phyloP scores from a whole-genome alignment of 2,113 vertebrate genomes.

The Haemorhous mexicanus region DNA sequence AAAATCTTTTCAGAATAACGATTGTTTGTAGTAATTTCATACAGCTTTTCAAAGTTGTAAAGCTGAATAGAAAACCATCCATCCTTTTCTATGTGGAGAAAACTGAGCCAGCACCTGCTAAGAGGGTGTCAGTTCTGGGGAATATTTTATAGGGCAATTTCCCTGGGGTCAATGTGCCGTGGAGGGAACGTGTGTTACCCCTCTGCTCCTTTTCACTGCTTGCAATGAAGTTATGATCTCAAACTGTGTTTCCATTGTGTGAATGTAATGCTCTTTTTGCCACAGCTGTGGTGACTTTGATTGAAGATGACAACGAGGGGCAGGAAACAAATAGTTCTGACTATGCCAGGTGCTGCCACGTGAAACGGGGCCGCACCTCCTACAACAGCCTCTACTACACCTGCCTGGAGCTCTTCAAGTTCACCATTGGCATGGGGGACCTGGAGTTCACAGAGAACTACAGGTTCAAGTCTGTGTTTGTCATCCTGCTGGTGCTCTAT shows the following conservation, averaged over 20 bases:
- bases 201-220: background rate
- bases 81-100: background rate
- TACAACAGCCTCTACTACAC: slow-evolving; percentile 86
- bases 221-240: background rate
- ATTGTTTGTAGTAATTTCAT: background rate
- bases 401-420: slow-evolving; percentile 93
- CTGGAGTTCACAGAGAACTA: slow-evolving; percentile 93
- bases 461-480: slow-evolving; percentile 85
- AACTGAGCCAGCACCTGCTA: background rate
- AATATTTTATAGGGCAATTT: background rate
- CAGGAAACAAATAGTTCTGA: slow-evolving; percentile 30
- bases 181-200: background rate
- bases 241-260: background rate
- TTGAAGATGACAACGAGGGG: slow-evolving; percentile 76
- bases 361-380: slow-evolving; percentile 33
- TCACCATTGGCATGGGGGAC: slow-evolving; percentile 98
- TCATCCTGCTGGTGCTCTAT: slow-evolving; percentile 86
- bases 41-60: background rate
- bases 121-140: background rate
- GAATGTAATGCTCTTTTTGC: background rate
- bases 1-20: background rate
- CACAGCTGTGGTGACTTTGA: slow-evolving; percentile 90
- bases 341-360: background rate
- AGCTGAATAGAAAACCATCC: background rate
- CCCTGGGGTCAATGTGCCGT: background rate